Base-by-base conservation (phyloP, 1,140 invertebrate species). In the Conus ventricosus region DNA sequence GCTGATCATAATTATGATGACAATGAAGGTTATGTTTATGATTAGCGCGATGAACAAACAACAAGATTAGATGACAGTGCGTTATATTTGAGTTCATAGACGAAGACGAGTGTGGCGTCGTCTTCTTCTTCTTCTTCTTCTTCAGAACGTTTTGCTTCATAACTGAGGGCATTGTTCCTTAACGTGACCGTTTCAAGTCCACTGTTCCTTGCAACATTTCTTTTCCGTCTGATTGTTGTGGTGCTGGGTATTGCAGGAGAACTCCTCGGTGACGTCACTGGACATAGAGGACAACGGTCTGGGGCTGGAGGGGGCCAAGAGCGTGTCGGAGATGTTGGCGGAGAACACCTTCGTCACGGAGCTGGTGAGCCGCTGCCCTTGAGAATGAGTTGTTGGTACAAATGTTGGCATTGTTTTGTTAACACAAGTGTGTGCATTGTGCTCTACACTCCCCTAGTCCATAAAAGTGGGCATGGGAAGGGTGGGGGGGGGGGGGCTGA, bases 261-360 rank as follows among this genome's bases (percentile, higher is more conserved):
- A 94, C 86, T 92, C 92, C n/a, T 91, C 87, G 20, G 93, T 94
- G 23, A 87, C 91, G 53, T 87, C 85, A 5, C 85, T 94, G 15
- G 92, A 94, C 88, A 75, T 94, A 82, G 91, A 91, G n/a, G 94
- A 94, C 71, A 94, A 93, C 85, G 92, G 93, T n/a, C 84, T 94
- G 4, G 93, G 91, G 5, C 81, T 88, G 60, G 87, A 92, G 67
- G 94, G 94, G n/a, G 92, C 88, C 4, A 81, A 76, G 4, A 91
- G 92, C 83, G 88, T 94, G 25, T 89, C 90, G 0, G 92, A 93
- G 71, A 91, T 94, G 91, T 81, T 94, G 15, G 90, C 83, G 27
- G 93, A 94, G 83, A 94, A 94, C 85, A 90, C 90, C 25, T 93
- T 92, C 87, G 93, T 94, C 76, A 92, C 90, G 54, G 90, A 93